These are phyloP conservation scores for Lordiphosa stackelbergi DNA, from an alignment of 1,140 invertebrate genomes.

Conservation along the genomic window DNA sequence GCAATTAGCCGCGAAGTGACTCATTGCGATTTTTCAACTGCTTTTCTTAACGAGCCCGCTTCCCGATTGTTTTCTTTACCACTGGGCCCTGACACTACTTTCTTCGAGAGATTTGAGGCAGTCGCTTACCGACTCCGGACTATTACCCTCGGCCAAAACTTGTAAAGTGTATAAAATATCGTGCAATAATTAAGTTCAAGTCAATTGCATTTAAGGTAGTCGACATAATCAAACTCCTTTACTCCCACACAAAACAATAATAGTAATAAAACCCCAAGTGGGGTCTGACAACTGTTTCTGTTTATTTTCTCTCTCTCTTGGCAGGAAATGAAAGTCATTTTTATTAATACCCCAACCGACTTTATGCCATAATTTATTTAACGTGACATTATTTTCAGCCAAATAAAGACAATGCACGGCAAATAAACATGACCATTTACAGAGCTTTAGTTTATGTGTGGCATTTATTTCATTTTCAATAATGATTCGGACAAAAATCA, in stretches of 20 bases:
- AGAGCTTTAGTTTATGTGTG: conserved; percentile 32
- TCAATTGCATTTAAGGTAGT: no score
- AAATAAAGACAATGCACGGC: conserved; percentile 65
- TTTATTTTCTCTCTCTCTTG: conserved; percentile 17
- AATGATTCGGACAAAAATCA: background rate
- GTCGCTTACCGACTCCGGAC: no score
- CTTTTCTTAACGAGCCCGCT: no score
- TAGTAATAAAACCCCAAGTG: conserved; percentile 3
- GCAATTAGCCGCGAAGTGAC: no score
- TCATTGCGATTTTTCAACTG: no score
- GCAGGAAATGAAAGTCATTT: conserved; percentile 67
- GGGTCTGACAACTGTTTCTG: conserved; percentile 10
- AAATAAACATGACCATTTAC: conserved; percentile 63
- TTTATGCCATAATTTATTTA: conserved; percentile 66
- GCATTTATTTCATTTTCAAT: conserved; percentile 8
- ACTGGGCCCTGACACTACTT: no score
- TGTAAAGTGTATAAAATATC: no score
- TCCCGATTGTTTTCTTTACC: no score
- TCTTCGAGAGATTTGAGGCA: no score
- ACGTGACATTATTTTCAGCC: conserved; percentile 60
- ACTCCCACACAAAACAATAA: conserved; percentile 28
- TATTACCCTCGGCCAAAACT: no score
- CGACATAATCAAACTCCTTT: conserved; percentile 20
- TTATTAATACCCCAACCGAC: conserved; percentile 16
- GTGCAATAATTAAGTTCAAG: no score